Evolutionary conservation across 1,140 invertebrate species (phyloP), one percentile per base, ranked within the genome.

Genomic region (Archivesica marissinica): DNA sequence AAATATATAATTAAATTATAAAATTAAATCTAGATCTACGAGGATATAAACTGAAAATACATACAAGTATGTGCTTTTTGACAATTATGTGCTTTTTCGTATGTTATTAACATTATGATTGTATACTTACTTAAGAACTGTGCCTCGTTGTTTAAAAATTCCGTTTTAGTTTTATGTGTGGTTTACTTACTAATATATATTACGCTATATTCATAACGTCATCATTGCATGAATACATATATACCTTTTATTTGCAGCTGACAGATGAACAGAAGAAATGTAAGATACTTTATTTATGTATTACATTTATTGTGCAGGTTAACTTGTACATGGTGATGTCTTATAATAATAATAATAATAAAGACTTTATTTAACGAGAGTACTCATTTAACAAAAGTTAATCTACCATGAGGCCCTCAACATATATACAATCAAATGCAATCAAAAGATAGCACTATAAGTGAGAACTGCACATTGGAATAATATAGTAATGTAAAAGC

Each of bases 201-300:
- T n/a, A n/a, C 44, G 44, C 20, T 20, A 47, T 7, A 47, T 47
- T 47, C 20, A 47, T 47, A 9, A 47, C 7, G 20, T 11, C 20
- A 9, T 7, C 7, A 47, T 47, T 11, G 7, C 7, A 9, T 20
- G 44, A 47, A 47, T 11, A 47, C 20, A 47, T 7, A n/a, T 52
- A 33, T 72, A 0, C 35, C 50, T 47, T 47, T 20, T 52, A 33
- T 11, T 77, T 79, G 9, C 61, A 79, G 77, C 38, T 79, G 28
- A 79, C 77, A 30, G 77, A 79, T 66, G 77, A 79, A 79, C 77
- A 79, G 59, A 79, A 79, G 39, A 79, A 79, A 79, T 52, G 77
- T 79, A 79, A 79, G 77, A 66, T 1, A 44, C 13, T 35, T 35
- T 59, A 9, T 30, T 59, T 28, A 30, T 47, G 7, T 7, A 9